phyloP scores from a whole-genome alignment of 2,113 vertebrate species.

The Albula glossodonta region DNA sequence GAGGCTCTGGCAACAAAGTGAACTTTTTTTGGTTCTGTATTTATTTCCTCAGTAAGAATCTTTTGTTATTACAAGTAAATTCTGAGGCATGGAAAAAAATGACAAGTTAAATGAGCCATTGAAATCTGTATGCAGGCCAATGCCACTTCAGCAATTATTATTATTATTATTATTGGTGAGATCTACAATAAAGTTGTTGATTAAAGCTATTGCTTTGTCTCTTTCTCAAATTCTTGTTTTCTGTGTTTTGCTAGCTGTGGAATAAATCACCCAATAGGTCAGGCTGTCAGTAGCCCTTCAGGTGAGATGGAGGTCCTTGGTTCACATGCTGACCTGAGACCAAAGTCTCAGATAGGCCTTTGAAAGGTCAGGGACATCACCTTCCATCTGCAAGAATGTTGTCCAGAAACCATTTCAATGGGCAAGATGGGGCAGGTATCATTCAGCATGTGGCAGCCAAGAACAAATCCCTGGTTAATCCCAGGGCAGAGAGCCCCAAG shows the following conservation, averaged over 20 bases:
- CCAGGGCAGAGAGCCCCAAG: slow-evolving; percentile 74
- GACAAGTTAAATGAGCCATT: background rate
- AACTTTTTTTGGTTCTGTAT: too few relatives aligned
- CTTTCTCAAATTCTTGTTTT: background rate
- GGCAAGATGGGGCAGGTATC: slow-evolving; percentile 70
- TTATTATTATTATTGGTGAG: too few relatives aligned
- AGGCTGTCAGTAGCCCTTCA: background rate
- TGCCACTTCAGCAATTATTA: too few relatives aligned
- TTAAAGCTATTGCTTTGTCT: background rate
- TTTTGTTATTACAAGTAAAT: too few relatives aligned
- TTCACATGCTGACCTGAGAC: background rate
- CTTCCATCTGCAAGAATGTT: slow-evolving; percentile 68
- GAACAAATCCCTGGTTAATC: slow-evolving; percentile 71
- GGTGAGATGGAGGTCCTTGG: background rate
- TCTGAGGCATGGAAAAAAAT: too few relatives aligned
- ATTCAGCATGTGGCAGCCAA: slow-evolving; percentile 67
- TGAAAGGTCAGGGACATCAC: slow-evolving; percentile 20
- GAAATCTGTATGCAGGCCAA: background rate
- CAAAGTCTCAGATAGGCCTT: slow-evolving; percentile 19
- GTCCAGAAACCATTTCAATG: slow-evolving; percentile 78
- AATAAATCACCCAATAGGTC: background rate
- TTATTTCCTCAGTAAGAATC: too few relatives aligned
- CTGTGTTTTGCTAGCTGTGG: slow-evolving; percentile 10
- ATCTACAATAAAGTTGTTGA: too few relatives aligned
- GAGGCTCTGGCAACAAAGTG: background rate